These are phyloP conservation scores for Euwallacea fornicatus DNA, from an alignment of 1,140 invertebrate genomes.

Conservation along the genomic window DNA sequence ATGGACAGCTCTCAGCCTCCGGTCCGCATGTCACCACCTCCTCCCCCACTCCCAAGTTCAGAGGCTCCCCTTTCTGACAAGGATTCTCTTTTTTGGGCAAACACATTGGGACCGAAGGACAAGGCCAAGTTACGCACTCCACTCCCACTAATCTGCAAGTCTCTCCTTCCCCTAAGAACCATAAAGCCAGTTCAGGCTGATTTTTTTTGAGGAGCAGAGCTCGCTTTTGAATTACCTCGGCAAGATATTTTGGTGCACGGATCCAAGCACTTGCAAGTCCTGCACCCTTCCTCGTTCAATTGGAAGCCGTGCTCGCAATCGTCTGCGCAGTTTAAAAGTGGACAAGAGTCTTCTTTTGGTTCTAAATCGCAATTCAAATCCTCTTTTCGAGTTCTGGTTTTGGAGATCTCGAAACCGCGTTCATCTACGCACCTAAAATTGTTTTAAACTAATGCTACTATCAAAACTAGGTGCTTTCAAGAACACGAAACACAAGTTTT, in stretches of 20 bases:
- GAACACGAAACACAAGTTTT: no score
- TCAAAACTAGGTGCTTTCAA: no score
- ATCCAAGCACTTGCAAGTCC: conserved; percentile 74
- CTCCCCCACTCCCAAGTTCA: conserved; percentile 59
- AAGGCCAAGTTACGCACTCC: conserved; percentile 60
- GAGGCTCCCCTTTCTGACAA: conserved; percentile 67
- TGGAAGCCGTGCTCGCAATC: conserved; percentile 70
- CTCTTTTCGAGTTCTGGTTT: conserved; percentile 56
- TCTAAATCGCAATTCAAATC: conserved; percentile 50
- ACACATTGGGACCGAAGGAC: conserved; percentile 77
- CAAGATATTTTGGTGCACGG: conserved; percentile 75
- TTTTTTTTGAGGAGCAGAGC: no score
- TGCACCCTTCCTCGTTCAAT: conserved; percentile 70
- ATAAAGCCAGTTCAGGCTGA: neutral
- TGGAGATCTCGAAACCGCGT: conserved; percentile 76
- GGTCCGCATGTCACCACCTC: conserved; percentile 71
- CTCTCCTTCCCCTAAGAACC: conserved; percentile 61
- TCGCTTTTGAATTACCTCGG: conserved; percentile 51
- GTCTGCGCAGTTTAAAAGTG: conserved; percentile 62
- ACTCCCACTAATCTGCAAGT: conserved; percentile 61
- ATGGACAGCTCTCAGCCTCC: conserved; percentile 72
- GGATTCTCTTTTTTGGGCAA: conserved; percentile 75
- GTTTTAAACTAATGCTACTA: neutral
- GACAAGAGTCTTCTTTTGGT: conserved; percentile 58
- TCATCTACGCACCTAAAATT: conserved; percentile 71